phyloP scores from a whole-genome alignment of 1,140 invertebrate genomes.

The Rhopalosiphum maidis region DNA sequence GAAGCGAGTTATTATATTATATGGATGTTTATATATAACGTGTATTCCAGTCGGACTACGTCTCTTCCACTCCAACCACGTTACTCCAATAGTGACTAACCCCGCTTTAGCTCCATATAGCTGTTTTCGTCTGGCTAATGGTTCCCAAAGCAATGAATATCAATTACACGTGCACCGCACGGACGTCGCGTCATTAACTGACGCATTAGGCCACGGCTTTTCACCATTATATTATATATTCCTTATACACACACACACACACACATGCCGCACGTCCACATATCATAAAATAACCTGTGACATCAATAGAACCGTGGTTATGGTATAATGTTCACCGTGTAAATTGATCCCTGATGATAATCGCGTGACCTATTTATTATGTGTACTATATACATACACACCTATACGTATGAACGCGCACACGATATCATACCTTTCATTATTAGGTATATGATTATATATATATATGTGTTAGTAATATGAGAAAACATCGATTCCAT shows the following conservation, averaged over 20 bases:
- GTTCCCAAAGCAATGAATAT: slow-evolving; percentile 36
- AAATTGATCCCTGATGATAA: background rate
- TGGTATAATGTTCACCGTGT: background rate
- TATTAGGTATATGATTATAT: background rate
- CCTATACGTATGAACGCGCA: background rate
- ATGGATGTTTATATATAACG: background rate
- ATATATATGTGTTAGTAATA: background rate
- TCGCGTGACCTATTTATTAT: background rate
- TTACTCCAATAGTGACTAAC: background rate
- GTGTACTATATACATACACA: background rate
- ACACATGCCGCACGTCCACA: background rate
- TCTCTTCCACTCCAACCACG: background rate
- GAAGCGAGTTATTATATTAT: background rate
- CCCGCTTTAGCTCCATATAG: background rate
- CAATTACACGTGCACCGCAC: slow-evolving; percentile 21
- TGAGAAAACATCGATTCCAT: background rate
- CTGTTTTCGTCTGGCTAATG: background rate
- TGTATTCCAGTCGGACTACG: background rate
- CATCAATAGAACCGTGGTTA: background rate
- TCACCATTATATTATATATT: background rate
- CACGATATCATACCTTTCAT: background rate
- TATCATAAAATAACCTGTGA: background rate
- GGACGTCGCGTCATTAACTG: slow-evolving; percentile 15
- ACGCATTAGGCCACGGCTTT: background rate
- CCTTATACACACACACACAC: background rate